Conservation (phyloP, 2,113 vertebrate genomes). For the Mirounga angustirostris region DNA sequence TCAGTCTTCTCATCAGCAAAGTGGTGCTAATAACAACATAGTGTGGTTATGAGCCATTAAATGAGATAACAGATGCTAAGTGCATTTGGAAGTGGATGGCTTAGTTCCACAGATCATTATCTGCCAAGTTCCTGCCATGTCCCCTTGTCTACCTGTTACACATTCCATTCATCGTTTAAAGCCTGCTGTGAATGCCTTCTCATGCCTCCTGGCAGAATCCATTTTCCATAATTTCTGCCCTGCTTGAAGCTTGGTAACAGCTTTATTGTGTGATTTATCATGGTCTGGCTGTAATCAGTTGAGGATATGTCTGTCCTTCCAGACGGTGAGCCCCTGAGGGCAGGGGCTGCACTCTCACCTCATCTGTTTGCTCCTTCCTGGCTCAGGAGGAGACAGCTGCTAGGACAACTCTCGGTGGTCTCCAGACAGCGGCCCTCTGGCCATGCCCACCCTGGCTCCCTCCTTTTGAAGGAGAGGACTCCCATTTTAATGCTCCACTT, state of each 20-base stretch:
- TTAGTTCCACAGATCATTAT: background rate
- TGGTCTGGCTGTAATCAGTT: background rate
- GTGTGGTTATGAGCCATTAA: background rate
- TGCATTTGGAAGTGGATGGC: background rate
- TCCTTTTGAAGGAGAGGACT: background rate
- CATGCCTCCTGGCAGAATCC: background rate
- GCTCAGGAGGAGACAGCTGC: background rate
- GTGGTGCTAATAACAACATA: background rate
- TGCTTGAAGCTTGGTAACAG: background rate
- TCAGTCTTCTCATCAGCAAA: background rate
- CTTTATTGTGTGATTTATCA: background rate
- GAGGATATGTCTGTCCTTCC: background rate
- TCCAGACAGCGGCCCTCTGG: background rate
- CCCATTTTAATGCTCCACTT: background rate
- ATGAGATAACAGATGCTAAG: accelerated
- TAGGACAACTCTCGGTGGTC: background rate
- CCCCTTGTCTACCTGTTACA: background rate
- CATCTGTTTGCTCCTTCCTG: background rate
- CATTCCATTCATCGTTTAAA: background rate
- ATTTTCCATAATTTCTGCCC: background rate
- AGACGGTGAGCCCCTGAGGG: background rate
- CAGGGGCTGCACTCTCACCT: background rate
- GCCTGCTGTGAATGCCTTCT: background rate
- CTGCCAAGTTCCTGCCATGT: background rate
- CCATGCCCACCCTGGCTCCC: background rate